Conservation (phyloP, 2,797 vertebrate species). For the Agapornis canus region DNA sequence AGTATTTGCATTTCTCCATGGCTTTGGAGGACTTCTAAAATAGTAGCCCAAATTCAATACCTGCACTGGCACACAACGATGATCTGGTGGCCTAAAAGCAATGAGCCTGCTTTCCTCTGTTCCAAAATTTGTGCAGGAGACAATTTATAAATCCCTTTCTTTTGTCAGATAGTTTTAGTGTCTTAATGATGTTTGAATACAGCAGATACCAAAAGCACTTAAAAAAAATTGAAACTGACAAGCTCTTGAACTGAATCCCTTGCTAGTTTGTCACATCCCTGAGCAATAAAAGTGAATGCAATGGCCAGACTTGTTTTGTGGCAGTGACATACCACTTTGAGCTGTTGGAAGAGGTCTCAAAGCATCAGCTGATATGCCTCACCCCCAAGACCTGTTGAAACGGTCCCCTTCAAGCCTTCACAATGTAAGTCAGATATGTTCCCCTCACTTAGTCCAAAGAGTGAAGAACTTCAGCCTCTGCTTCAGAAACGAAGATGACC, state of each 20-base stretch:
- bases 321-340: not conserved
- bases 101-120: not conserved
- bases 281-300: constrained; percentile 9
- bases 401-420: not conserved
- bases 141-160: not conserved
- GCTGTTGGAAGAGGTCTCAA: not conserved
- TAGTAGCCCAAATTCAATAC: not conserved
- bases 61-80: not conserved
- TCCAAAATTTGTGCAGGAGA: not conserved
- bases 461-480: not conserved
- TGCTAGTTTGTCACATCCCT: not conserved
- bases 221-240: not conserved
- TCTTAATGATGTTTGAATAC: not conserved
- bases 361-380: not conserved
- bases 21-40: not conserved
- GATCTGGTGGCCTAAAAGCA: not conserved
- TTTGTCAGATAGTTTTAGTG: not conserved
- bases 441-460: not conserved
- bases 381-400: not conserved
- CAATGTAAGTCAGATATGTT: not conserved
- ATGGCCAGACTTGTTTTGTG: not conserved
- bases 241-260: not conserved
- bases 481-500: not conserved
- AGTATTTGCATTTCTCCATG: not conserved
- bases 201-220: not conserved